These are phyloP conservation scores for Hassar affinis DNA, from an alignment of 2,113 vertebrate species.

Conservation along the genomic window DNA sequence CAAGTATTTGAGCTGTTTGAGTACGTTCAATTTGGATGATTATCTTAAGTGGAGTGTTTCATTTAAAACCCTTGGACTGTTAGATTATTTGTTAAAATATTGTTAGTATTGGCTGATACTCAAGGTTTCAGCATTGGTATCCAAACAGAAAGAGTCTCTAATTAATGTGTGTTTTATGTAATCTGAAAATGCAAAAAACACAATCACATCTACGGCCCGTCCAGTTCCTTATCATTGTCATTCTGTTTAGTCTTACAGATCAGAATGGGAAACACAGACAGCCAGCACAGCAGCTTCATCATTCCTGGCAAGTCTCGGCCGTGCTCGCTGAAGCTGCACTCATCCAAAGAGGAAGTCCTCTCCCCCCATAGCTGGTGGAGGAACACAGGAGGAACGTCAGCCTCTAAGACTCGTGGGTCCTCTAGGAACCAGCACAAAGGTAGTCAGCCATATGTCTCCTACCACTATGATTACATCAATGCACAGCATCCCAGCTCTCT, in stretches of 20 bases:
- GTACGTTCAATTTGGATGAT: background rate
- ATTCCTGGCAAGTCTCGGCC: constrained; percentile 77
- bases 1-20: background rate
- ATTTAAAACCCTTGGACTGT: background rate
- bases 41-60: background rate
- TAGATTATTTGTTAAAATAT: background rate
- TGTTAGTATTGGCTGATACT: background rate
- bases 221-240: background rate
- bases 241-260: constrained; percentile 66
- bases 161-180: background rate
- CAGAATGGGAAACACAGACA: constrained; percentile 94
- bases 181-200: background rate
- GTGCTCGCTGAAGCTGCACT: constrained; percentile 79
- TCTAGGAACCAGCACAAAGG: constrained; percentile 74
- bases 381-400: constrained; percentile 56
- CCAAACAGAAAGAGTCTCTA: background rate
- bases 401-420: constrained; percentile 72
- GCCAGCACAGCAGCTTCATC: constrained; percentile 77
- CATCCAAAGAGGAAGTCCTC: constrained; percentile 71
- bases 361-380: constrained; percentile 79
- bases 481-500: constrained; percentile 60
- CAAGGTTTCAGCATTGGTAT: background rate
- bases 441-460: constrained; percentile 76
- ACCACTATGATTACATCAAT: constrained; percentile 67
- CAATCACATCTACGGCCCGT: background rate